Base-by-base conservation (phyloP, 2,113 vertebrate genomes). In the Vicugna pacos region DNA sequence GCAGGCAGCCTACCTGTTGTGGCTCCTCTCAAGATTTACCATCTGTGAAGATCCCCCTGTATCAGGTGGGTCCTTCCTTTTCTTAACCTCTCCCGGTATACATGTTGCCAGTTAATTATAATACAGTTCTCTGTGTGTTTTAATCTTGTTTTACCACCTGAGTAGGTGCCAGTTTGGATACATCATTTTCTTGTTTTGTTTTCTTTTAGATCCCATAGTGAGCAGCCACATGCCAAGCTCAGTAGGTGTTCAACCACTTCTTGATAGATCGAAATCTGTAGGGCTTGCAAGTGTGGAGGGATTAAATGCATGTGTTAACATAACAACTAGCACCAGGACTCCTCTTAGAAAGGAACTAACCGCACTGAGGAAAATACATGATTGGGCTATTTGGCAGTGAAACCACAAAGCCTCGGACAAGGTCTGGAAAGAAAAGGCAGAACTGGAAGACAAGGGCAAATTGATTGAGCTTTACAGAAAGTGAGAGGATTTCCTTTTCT, bases 181-280 rank as follows among this genome's bases (percentile, higher is more conserved):
- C 19, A 81, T 67, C 22, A 0, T 65, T 86, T 38, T 4, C 38
- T 38, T 38, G 38, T 38, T 38, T 38, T 38, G 38, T 38, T 38
- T 38, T 38, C 4, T 38, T 95, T 92, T 48, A 76, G 88, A 73
- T 30, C 35, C 67, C 60, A 88, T 1, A 79, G 76, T 26, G 77
- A 86, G 67, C 35, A 96, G 76, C 7, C 9, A 60, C 5, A 15
- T 92, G 70, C n/a, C 62, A 92, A 79, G 70, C 42, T 81, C 35
- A 95, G 83, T 70, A 77, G 58, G 42, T 72, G 10, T 5, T 84
- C 65, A 58, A 64, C 46, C 54, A 70, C 67, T 83, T 92, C 54
- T 56, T 72, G 20, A 93, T 90, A 93, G 88, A 88, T n/a, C 26
- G 42, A 90, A 77, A 93, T 50, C n/a, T 20, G 54, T n/a, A 96